These are phyloP conservation scores for Neotragus moschatus DNA, from an alignment of 2,113 vertebrate genomes.

Conservation along the genomic window DNA sequence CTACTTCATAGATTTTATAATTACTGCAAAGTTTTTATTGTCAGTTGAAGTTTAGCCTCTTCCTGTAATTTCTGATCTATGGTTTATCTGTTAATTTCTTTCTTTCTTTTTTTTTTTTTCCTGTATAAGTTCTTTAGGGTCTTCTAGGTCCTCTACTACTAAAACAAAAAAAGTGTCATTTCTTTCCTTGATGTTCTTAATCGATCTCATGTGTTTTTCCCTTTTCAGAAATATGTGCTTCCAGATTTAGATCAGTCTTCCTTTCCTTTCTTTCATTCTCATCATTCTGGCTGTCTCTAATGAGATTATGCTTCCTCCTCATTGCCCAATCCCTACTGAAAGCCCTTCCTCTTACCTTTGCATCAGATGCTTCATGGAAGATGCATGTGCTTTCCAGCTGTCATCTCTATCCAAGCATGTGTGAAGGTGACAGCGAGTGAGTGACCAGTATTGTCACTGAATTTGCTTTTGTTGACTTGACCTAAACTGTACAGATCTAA, in stretches of 20 bases:
- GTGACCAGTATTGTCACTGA: not conserved
- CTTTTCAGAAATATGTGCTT: not conserved
- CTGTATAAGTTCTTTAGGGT: not conserved
- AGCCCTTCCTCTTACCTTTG: not conserved
- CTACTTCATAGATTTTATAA: not conserved
- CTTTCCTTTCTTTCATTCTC: not conserved
- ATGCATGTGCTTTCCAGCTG: not conserved
- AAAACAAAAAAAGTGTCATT: not conserved
- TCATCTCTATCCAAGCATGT: not conserved
- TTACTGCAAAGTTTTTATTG: not conserved
- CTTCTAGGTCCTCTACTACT: not conserved
- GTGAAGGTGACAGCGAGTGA: not conserved
- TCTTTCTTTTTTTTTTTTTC: not conserved
- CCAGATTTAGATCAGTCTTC: not conserved
- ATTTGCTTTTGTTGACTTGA: not conserved
- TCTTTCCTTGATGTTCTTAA: not conserved
- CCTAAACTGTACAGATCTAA: not conserved
- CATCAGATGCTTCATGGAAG: not conserved
- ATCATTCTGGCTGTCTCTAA: not conserved
- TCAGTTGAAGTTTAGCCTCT: not conserved
- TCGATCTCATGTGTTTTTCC: not conserved
- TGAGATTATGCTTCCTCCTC: not conserved
- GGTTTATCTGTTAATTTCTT: not conserved
- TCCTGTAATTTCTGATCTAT: not conserved
- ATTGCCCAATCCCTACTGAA: not conserved